Conservation (phyloP, 92 coral and sea anemone genomes). For the Montipora capitata region DNA sequence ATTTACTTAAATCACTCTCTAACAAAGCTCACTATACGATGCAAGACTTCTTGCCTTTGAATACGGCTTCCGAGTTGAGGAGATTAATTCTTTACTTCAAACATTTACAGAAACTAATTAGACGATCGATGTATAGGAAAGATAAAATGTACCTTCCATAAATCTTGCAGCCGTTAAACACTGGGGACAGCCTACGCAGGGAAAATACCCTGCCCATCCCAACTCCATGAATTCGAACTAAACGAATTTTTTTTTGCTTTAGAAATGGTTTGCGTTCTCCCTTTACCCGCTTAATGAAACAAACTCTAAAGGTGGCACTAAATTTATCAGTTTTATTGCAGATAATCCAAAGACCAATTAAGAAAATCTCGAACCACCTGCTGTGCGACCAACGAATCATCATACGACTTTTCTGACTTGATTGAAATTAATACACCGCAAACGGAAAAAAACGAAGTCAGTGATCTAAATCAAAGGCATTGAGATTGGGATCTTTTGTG, state of each 20-base stretch:
- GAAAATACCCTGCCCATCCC: constrained; percentile 39
- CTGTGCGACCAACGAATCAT: constrained; percentile 2
- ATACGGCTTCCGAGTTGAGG: neutral
- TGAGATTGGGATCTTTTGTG: neutral
- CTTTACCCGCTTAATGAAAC: neutral
- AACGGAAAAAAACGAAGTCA: neutral
- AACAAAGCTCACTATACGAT: neutral
- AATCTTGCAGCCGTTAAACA: constrained; percentile 36
- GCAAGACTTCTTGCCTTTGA: neutral
- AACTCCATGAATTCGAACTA: constrained; percentile 10
- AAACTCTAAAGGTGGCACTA: neutral
- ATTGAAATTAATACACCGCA: neutral
- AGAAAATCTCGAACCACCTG: constrained; percentile 22
- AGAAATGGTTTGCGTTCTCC: neutral
- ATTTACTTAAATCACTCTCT: neutral
- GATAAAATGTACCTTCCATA: constrained; percentile 23
- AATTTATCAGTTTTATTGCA: constrained; percentile 23
- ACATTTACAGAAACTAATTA: neutral
- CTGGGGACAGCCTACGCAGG: constrained; percentile 44
- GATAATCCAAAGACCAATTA: constrained; percentile 36
- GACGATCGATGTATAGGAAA: neutral
- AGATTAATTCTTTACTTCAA: constrained; percentile 5
- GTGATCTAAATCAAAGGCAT: neutral
- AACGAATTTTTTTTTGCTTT: neutral
- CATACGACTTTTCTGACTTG: neutral